Evolutionary conservation across 2,888 invertebrate genomes (phyloP), one percentile per base, ranked within the genome.

Genomic region (Nymphalis urticae): DNA sequence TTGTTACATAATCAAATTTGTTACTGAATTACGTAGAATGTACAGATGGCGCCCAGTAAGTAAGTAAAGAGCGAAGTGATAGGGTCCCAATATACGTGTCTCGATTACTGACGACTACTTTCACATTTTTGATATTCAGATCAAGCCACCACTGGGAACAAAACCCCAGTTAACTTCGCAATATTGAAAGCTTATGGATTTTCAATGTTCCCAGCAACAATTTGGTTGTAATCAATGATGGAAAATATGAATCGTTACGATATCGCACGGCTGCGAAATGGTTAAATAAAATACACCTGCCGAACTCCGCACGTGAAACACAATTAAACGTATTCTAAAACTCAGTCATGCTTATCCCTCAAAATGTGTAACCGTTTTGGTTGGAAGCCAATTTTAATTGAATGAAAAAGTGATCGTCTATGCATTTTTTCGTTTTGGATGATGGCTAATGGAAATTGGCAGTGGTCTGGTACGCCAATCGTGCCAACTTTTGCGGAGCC

Each of bases 401-500:
- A 92, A 92, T 91, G 86, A 90, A 92, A 92, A 92, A 92, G 89
- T 90, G 88, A 89, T 90, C 88, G 90, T 89, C 90, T 89, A 88
- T 90, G 89, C 90, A 86, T 88, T 91, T 92, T 91, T 92, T 91
- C 90, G 90, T 90, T 91, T 92, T 90, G 91, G 88, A 88, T 91
- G 92, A 92, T 90, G 90, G 91, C 86, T 92, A 92, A 92, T 92
- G 92, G 92, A 92, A 92, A 92, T 92, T 92, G 92, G 92, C 92
- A 92, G 85, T 90, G 89, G 89, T 88, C 85, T 88, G 89, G 85
- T 81, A 80, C 84, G 85, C 86, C 85, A 80, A 74, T 80, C 88
- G 88, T 92, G 92, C 92, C 92, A 92, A 92, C 87, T 92, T 91
- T 90, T 89, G 91, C 89, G 83, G 85, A 88, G 88, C 86, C 85